Base-by-base conservation (phyloP, 2,797 vertebrate genomes). In the Sebastiscus tertius region DNA sequence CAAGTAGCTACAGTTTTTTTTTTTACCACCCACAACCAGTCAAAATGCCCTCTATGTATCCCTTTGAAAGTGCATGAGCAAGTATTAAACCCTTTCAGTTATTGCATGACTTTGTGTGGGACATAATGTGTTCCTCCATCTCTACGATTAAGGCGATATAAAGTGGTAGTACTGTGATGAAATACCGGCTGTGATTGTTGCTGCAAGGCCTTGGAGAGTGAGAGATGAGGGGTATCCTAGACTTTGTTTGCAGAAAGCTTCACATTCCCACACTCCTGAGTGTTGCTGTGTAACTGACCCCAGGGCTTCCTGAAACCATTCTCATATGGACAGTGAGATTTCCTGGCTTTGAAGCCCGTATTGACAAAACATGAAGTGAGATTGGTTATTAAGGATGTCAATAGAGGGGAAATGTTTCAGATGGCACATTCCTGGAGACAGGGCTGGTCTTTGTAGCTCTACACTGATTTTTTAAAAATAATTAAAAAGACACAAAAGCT, bases 201-300 rank as follows among this genome's bases (percentile, higher is more conserved):
- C 82, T 74, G 46, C 64, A 69, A 75, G 81, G 82, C 87, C 72
- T 82, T 29, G 52, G 77, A 71, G 81, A 86, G 72, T 33, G 69
- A 84, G 74, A 72, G 68, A 72, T 55, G 63, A 87, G 61, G 68
- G 76, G 60, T 83, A 88, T 89, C 82, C 73, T 80, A 9, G 79
- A 79, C 70, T 70, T 77, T 91, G 89, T 90, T 93, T 90, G 84
- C 69, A 55, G 82, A 91, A 87, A 88, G 87, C 69, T 75, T 90
- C 77, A 71, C 85, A 77, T 92, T 92, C 87, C 89, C 88, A 87
- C 87, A 90, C 75, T 91, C 82, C 73, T 80, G 59, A 65, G 76
- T 89, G 82, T 77, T 88, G 76, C 86, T 87, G 81, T 77, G 77
- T 81, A 83, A 58, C 63, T 83, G 88, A 92, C 89, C 84, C 63